These are phyloP conservation scores for Priocnemis perturbator DNA, from an alignment of 2,888 invertebrate genomes.

Conservation along the genomic window DNA sequence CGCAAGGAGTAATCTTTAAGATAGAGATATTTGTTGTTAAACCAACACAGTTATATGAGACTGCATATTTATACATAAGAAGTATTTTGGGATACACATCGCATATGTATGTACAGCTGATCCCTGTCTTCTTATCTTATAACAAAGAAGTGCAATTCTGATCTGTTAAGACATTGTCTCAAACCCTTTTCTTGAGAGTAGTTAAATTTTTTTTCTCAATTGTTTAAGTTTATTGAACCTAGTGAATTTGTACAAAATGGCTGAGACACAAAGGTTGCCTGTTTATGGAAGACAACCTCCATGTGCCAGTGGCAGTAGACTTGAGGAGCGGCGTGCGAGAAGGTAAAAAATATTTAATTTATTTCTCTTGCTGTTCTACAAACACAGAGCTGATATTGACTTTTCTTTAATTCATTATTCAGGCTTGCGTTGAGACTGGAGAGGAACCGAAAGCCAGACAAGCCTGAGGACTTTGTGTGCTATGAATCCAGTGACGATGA, in stretches of 20 bases:
- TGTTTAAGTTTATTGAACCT: slow-evolving; percentile 22
- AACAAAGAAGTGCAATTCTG: slow-evolving; percentile 4
- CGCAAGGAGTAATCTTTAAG: too few relatives aligned
- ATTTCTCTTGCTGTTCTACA: slow-evolving; percentile 8
- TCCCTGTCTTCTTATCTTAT: not conserved
- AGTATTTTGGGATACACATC: slow-evolving; percentile 6
- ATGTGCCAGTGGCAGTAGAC: slow-evolving; percentile 83
- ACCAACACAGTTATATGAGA: not conserved
- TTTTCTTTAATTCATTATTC: slow-evolving; percentile 1
- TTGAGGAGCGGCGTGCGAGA: slow-evolving; percentile 85
- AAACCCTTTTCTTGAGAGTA: not conserved
- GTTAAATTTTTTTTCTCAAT: slow-evolving; percentile 19
- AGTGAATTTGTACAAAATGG: slow-evolving; percentile 76
- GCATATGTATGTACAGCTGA: not conserved
- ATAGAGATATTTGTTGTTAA: too few relatives aligned
- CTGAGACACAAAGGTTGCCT: slow-evolving; percentile 83
- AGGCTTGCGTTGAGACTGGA: slow-evolving; percentile 78
- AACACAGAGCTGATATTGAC: not conserved
- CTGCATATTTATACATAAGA: slow-evolving; percentile 5
- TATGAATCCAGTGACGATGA: slow-evolving; percentile 93
- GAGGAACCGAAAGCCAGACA: slow-evolving; percentile 88
- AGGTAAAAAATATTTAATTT: slow-evolving; percentile 73
- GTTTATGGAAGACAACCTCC: slow-evolving; percentile 86
- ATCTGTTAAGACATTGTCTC: slow-evolving; percentile 5
- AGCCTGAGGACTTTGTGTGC: slow-evolving; percentile 92